Evolutionary conservation across 37 sponge, comb jelly and placozoan species (phyloP).

Genomic region (Ephydatia muelleri): DNA sequence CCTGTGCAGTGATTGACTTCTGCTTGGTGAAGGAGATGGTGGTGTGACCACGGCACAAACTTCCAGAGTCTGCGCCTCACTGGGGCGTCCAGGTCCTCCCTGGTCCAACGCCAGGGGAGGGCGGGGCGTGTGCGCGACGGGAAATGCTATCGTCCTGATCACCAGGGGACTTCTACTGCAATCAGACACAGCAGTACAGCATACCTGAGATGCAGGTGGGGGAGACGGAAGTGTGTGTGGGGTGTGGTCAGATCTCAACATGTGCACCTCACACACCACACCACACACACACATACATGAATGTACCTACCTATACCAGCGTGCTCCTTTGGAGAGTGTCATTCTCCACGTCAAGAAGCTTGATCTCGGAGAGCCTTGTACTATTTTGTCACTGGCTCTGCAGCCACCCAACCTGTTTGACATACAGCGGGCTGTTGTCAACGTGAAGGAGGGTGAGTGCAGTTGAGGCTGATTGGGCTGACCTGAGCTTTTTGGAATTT

Average conservation of each 20-base stretch:
- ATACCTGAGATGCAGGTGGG: conserved; percentile 87
- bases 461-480: not conserved
- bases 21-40: conserved; percentile 92
- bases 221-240: not conserved
- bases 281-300: conserved; percentile 10
- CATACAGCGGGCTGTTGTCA: conserved; percentile 83
- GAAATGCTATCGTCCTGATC: conserved; percentile 84
- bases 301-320: conserved; percentile 22
- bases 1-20: conserved; percentile 86
- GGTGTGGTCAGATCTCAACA: not conserved
- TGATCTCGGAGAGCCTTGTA: conserved; percentile 85
- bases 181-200: conserved; percentile 53
- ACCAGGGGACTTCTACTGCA: conserved; percentile 52
- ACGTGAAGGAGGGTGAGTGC: conserved; percentile 84
- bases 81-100: conserved; percentile 90
- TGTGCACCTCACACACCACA: not conserved
- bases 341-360: conserved; percentile 85
- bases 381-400: conserved; percentile 79
- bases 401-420: conserved; percentile 77
- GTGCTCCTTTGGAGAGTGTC: conserved; percentile 81
- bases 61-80: conserved; percentile 67
- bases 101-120: conserved; percentile 89
- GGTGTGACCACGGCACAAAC: conserved; percentile 75
- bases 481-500: not conserved
- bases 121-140: conserved; percentile 92